Conservation (phyloP, 2,113 vertebrate species). For the Sminthopsis crassicaudata region DNA sequence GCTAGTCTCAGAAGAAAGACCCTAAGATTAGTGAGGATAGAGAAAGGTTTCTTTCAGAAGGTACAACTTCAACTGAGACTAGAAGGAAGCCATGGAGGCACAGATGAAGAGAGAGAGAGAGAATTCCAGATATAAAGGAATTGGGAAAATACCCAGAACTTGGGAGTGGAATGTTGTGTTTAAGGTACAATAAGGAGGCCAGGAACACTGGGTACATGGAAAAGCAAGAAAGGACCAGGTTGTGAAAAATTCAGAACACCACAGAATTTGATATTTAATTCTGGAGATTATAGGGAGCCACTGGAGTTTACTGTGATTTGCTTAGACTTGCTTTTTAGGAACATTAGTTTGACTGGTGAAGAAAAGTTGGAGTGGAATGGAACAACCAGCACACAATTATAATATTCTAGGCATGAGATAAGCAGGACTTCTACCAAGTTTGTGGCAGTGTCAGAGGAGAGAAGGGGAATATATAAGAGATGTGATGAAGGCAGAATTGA, state of each 20-base stretch:
- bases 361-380: background rate
- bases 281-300: background rate
- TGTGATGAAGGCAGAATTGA: background rate
- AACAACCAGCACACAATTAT: background rate
- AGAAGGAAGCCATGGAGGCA: background rate
- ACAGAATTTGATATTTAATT: background rate
- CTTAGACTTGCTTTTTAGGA: background rate
- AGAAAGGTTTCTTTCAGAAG: background rate
- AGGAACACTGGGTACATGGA: background rate
- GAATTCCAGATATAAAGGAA: background rate
- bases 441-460: background rate
- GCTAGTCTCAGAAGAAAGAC: background rate
- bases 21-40: background rate
- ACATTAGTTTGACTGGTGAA: background rate
- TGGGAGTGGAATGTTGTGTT: background rate
- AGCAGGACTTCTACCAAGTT: background rate
- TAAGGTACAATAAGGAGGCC: background rate
- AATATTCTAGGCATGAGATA: constrained; percentile 7
- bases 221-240: background rate
- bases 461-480: background rate
- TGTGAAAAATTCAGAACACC: background rate
- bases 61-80: background rate
- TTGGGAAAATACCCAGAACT: background rate
- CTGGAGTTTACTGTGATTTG: background rate
- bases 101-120: background rate